phyloP scores from a whole-genome alignment of 2,113 vertebrate genomes.

The Xenopus laevis region DNA sequence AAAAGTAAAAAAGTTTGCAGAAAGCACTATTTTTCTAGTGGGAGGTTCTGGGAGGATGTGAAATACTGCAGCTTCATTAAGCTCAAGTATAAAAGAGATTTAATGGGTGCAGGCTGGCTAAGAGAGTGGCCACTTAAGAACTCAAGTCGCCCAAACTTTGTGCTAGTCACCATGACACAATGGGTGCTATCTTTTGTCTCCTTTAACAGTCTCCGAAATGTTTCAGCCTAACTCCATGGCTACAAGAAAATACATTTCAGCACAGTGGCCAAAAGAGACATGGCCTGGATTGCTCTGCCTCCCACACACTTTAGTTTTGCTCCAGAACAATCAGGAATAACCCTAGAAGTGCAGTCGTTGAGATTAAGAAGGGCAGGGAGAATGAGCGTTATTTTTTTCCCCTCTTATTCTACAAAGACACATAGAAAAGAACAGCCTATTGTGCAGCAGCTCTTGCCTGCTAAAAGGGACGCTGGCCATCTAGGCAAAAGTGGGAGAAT shows the following conservation, averaged over 20 bases:
- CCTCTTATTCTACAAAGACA: conserved; percentile 56
- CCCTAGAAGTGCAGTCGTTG: conserved; percentile 53
- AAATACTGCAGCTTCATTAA: no score
- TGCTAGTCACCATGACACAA: no score
- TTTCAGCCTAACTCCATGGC: no score
- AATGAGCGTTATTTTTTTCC: conserved; percentile 44
- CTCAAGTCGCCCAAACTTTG: no score
- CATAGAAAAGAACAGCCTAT: conserved; percentile 65
- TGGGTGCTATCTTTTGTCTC: not conserved
- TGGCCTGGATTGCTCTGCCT: not conserved
- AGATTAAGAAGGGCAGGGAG: conserved; percentile 45
- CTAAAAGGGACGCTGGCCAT: conserved; percentile 71
- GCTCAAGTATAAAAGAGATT: no score
- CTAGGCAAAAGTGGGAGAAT: conserved; percentile 67
- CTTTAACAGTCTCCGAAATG: not conserved
- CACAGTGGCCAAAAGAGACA: not conserved
- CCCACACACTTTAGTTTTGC: conserved; percentile 48
- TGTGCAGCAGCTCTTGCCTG: conserved; percentile 58
- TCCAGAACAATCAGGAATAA: conserved; percentile 36
- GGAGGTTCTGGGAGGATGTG: no score
- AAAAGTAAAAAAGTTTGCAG: no score
- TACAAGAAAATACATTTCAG: no score
- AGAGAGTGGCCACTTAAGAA: no score
- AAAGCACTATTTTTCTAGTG: no score
- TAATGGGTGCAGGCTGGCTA: no score